Conservation (phyloP, 2,888 invertebrate species). For the Pristionchus exspectatus region DNA sequence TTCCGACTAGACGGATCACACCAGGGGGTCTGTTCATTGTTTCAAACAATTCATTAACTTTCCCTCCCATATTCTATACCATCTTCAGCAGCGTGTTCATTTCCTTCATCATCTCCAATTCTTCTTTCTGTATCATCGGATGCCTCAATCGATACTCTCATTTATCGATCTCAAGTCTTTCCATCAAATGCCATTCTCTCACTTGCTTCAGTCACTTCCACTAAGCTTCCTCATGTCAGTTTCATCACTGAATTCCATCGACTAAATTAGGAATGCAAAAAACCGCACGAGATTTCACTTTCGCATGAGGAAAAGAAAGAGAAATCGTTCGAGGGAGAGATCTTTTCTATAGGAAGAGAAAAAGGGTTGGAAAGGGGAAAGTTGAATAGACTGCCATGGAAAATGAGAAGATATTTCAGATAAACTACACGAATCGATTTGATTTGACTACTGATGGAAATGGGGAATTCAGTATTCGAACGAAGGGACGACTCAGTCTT, state of each 20-base stretch:
- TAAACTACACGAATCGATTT: conserved; percentile 50
- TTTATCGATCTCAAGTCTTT: conserved; percentile 18
- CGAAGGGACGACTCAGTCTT: conserved; percentile 32
- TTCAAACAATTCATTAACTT: not conserved
- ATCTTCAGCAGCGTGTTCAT: conserved; percentile 41
- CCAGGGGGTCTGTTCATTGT: not conserved
- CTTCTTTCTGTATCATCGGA: conserved; percentile 5
- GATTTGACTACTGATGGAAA: not conserved
- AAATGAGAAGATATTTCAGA: not conserved
- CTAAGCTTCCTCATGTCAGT: conserved; percentile 50
- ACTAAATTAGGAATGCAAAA: not conserved
- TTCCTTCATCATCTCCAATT: not conserved
- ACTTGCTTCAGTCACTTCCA: conserved; percentile 44
- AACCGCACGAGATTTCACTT: conserved; percentile 10
- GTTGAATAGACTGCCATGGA: not conserved
- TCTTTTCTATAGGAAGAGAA: not conserved
- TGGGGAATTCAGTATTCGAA: conserved; percentile 23
- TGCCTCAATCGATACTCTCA: conserved; percentile 26
- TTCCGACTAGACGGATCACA: not conserved
- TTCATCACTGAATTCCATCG: not conserved
- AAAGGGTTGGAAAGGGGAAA: not conserved
- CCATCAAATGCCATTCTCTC: conserved; percentile 28
- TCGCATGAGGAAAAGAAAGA: conserved; percentile 22
- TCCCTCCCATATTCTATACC: not conserved
- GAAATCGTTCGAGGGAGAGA: not conserved